phyloP scores from a whole-genome alignment of 1,140 invertebrate species.

The Anastrepha obliqua region DNA sequence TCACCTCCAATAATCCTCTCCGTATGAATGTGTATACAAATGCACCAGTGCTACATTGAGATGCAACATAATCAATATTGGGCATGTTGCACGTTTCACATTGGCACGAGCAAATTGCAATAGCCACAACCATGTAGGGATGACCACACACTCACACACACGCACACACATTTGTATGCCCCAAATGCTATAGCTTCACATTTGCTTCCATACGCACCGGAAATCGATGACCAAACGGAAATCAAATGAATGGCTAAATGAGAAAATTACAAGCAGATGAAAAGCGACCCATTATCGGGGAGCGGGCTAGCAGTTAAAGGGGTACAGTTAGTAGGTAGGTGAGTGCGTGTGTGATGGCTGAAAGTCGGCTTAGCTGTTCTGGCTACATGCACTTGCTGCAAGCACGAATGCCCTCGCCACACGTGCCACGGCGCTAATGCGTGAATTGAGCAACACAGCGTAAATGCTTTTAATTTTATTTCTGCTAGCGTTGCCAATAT shows the following conservation, averaged over 20 bases:
- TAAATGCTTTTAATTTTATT: no score
- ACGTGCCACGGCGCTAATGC: not conserved
- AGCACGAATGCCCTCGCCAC: not conserved
- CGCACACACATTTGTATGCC: not conserved
- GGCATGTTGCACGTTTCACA: not conserved
- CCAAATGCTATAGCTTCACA: not conserved
- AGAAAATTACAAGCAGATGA: conserved; percentile 42
- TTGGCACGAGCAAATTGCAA: not conserved
- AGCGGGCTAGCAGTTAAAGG: not conserved
- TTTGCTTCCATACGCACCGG: conserved; percentile 2
- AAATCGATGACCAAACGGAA: conserved; percentile 40
- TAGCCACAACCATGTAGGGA: not conserved
- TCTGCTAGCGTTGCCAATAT: no score
- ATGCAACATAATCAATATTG: not conserved
- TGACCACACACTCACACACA: not conserved
- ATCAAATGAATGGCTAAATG: conserved; percentile 20
- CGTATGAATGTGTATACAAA: no score
- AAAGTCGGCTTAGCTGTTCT: not conserved
- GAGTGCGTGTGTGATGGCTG: not conserved
- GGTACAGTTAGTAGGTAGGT: not conserved
- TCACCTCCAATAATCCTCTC: no score
- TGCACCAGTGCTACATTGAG: no score
- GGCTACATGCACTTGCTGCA: not conserved
- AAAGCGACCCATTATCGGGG: not conserved
- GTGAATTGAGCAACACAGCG: no score